phyloP scores from a whole-genome alignment of 2,888 invertebrate genomes.

The Himalopsyche japonica region DNA sequence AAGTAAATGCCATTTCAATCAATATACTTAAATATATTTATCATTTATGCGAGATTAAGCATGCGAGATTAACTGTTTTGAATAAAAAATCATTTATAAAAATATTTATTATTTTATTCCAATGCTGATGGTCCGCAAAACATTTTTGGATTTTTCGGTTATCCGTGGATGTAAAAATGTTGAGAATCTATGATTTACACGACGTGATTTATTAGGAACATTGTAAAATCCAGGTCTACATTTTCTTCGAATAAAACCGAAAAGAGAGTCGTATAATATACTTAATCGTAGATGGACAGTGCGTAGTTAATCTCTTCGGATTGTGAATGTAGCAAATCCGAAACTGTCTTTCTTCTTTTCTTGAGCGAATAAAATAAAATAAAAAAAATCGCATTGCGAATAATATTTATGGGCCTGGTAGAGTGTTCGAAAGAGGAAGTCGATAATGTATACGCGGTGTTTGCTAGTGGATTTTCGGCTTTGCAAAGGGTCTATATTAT shows the following conservation, averaged over 20 bases:
- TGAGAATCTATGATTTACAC: too few species aligned
- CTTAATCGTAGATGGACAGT: background rate
- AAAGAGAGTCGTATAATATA: background rate
- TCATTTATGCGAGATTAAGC: too few species aligned
- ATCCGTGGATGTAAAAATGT: too few species aligned
- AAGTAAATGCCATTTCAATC: too few species aligned
- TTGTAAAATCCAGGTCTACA: too few species aligned
- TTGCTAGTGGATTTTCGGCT: conserved; percentile 6
- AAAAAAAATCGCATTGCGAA: background rate
- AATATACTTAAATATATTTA: too few species aligned
- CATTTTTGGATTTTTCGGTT: too few species aligned
- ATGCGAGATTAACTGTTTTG: too few species aligned
- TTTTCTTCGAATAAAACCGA: background rate
- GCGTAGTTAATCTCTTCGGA: background rate
- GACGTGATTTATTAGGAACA: too few species aligned
- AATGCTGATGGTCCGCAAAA: too few species aligned
- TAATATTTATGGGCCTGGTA: conserved; percentile 1
- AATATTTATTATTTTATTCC: too few species aligned
- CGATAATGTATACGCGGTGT: conserved; percentile 8
- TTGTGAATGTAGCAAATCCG: background rate
- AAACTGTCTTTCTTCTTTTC: background rate
- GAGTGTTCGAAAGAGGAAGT: conserved; percentile 1
- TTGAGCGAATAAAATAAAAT: background rate
- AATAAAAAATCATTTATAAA: too few species aligned
- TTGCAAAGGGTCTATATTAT: background rate